Base-by-base conservation (phyloP, 2,797 vertebrate species). In the Intellagama lesueurii region DNA sequence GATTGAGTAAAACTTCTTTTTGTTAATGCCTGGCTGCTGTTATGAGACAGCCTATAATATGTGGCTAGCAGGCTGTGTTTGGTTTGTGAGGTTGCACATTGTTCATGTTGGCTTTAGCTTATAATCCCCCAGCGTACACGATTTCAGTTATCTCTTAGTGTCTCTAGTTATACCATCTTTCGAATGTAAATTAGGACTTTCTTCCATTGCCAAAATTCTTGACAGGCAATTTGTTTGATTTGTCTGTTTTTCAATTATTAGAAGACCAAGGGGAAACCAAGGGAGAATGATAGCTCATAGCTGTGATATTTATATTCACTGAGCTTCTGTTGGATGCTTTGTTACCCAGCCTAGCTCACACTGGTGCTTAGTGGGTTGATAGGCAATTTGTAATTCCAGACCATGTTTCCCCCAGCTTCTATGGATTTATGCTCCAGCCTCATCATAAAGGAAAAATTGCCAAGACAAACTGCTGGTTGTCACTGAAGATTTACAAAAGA, bases 191-290 rank as follows among this genome's bases (percentile, higher is more conserved):
- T 83, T 19, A 76, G 32, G 40, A 68, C 56, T 88, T 76, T 76
- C 72, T 76, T 83, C 80, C 49, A 8, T 70, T 76, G 40, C 81
- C 81, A 73, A 17, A 11, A 30, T 66, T 66, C 69, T 82, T 73
- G 79, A 82, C 87, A 88, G 69, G 70, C 28, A 72, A 75, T 82
- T 81, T 81, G 86, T 68, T 73, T 88, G 80, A 83, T 88, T 88
- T 88, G 56, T 9, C 80, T 83, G 56, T 88, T 81, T 83, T 83
- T 66, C 56, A 76, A 66, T 76, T 87, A 87, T 82, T 82, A 32
- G 78, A 32, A 82, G 60, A 75, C 32, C 35, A 17, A 66, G 19
- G 56, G 30, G 69, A 80, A 75, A 32, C 80, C 66, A 60, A 49
- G 70, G 66, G 80, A 49, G 76, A 35, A 73, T 7, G 52, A 30